These are phyloP conservation scores for Pardalotus punctatus DNA, from an alignment of 2,113 vertebrate species.

Conservation along the genomic window DNA sequence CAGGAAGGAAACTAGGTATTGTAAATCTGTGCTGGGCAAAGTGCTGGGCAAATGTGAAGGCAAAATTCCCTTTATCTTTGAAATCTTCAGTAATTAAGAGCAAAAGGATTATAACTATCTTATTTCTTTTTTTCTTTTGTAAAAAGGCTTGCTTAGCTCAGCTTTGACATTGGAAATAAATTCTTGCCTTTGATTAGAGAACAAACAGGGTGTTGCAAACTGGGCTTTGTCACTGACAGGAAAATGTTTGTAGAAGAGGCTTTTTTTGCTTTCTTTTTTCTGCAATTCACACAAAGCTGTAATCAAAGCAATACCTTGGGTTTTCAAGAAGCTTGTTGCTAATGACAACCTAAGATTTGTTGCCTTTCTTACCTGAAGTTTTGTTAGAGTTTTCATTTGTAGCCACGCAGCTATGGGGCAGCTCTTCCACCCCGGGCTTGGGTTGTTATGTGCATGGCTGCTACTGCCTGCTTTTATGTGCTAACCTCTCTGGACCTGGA, in stretches of 20 bases:
- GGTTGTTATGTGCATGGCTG: rapidly evolving
- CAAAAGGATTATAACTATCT: background rate
- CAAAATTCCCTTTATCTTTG: background rate
- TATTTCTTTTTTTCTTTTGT: background rate
- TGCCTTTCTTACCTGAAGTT: background rate
- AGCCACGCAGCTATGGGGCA: rapidly evolving
- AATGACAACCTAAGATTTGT: background rate
- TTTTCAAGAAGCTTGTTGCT: background rate
- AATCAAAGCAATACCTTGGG: background rate
- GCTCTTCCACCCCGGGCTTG: background rate
- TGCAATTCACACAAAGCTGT: background rate
- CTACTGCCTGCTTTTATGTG: rapidly evolving
- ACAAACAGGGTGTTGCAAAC: background rate
- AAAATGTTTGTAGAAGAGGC: background rate
- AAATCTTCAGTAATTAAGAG: background rate
- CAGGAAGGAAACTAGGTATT: background rate
- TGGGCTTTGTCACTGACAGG: background rate
- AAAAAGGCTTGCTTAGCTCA: background rate
- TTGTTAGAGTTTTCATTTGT: background rate
- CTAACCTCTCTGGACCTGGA: background rate
- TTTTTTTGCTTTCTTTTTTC: background rate
- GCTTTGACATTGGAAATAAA: background rate
- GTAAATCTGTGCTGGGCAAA: background rate
- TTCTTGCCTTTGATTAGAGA: background rate
- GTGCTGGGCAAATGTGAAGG: background rate